A percentile compares a stretch with the other conserved stretches of the same genome.
Evolutionary conservation across 2,888 invertebrate species (phyloP).

Genomic region (Pyrgus malvae): DNA sequence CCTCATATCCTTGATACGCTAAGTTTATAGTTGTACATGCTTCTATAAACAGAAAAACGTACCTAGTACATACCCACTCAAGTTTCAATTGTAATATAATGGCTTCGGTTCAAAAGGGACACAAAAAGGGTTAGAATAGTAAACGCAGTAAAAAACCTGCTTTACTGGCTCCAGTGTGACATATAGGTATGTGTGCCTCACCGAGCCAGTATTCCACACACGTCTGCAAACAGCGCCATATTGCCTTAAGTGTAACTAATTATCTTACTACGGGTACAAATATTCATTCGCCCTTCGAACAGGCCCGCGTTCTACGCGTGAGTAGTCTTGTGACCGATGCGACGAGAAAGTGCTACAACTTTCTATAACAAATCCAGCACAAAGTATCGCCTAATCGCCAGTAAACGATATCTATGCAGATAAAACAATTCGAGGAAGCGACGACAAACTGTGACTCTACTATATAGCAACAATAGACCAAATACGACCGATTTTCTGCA

Average conservation of each 20-base stretch:
- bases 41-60: no score
- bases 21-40: no score
- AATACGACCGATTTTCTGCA: neutral
- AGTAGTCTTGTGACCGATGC: constrained; percentile 32
- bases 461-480: constrained; percentile 2
- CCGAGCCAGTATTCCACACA: constrained; percentile 22
- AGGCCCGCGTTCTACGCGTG: constrained; percentile 19
- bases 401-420: constrained; percentile 3
- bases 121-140: no score
- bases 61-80: no score
- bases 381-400: constrained; percentile 21
- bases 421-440: constrained; percentile 3
- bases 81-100: no score
- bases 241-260: constrained; percentile 42
- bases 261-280: constrained; percentile 22
- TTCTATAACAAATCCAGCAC: constrained; percentile 52
- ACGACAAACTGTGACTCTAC: neutral
- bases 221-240: constrained; percentile 36
- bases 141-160: no score
- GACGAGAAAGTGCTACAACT: constrained; percentile 58
- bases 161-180: neutral
- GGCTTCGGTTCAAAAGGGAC: no score
- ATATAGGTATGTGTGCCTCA: neutral
- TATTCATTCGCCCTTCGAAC: constrained; percentile 45
- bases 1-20: no score